Evolutionary conservation across 92 coral and sea anemone genomes (phyloP).

Genomic region (Isaurus tuberculatus): DNA sequence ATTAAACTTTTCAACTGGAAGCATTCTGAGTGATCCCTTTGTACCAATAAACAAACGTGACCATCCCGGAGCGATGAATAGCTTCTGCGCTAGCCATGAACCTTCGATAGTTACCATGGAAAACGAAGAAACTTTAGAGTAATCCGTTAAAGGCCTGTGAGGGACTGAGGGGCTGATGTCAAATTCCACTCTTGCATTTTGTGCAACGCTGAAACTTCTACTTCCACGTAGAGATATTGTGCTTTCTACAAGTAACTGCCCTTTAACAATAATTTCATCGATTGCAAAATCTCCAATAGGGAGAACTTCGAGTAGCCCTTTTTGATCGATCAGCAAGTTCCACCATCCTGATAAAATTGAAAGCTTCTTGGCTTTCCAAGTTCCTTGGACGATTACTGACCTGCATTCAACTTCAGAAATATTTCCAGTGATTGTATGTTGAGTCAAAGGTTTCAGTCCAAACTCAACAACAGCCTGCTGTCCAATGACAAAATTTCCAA

Average conservation of each 20-base stretch:
- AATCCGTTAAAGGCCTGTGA: background rate
- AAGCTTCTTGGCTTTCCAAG: constrained; percentile 64
- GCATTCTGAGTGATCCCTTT: background rate
- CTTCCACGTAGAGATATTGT: constrained; percentile 23
- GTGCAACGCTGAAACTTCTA: background rate
- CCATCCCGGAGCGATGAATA: constrained; percentile 84
- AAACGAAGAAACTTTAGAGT: constrained; percentile 22
- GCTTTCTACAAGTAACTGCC: constrained; percentile 33
- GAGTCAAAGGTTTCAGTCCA: constrained; percentile 31
- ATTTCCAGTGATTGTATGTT: constrained; percentile 2
- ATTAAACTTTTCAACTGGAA: constrained; percentile 21
- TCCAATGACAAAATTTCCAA: constrained; percentile 63
- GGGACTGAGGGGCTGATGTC: constrained; percentile 5
- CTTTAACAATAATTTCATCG: constrained; percentile 65
- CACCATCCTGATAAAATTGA: constrained; percentile 80
- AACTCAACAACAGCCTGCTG: constrained; percentile 63
- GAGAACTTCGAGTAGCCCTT: constrained; percentile 13
- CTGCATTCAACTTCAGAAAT: constrained; percentile 31
- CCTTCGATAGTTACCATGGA: constrained; percentile 59
- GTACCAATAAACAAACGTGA: constrained; percentile 15
- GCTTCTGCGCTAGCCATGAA: constrained; percentile 60
- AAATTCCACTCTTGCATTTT: constrained; percentile 32
- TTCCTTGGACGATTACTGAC: constrained; percentile 69
- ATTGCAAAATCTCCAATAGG: constrained; percentile 69
- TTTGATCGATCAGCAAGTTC: constrained; percentile 11